Conservation (phyloP, 2,888 invertebrate species). For the Phymatocera aterrima region DNA sequence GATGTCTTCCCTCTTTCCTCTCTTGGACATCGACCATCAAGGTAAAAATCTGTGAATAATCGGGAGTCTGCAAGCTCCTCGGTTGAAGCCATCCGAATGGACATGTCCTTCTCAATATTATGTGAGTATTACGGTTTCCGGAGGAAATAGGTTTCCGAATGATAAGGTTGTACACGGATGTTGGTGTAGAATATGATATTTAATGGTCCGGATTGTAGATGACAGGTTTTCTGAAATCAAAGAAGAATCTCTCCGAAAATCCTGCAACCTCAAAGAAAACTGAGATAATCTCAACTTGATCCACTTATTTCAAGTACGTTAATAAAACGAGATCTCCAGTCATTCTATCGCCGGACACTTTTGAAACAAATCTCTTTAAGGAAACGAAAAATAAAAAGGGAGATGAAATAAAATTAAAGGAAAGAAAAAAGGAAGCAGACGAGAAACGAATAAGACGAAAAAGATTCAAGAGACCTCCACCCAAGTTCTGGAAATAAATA, state of each 20-base stretch:
- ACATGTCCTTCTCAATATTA: not conserved
- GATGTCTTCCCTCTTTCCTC: not conserved
- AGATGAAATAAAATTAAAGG: not conserved
- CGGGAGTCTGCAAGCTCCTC: not conserved
- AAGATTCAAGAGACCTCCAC: slow-evolving; percentile 18
- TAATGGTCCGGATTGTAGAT: not conserved
- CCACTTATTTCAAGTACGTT: slow-evolving; percentile 20
- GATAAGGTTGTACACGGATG: not conserved
- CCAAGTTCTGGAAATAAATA: slow-evolving; percentile 39
- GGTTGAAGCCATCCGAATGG: not conserved
- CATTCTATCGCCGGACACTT: slow-evolving; percentile 17
- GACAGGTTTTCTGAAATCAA: not conserved
- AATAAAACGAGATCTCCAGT: slow-evolving; percentile 26
- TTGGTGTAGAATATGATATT: not conserved
- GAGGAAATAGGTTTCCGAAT: not conserved
- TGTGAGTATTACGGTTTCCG: not conserved
- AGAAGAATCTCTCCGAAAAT: not conserved
- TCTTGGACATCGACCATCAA: too few relatives aligned
- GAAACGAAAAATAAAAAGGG: not conserved
- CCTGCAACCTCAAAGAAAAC: slow-evolving; percentile 5
- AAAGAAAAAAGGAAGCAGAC: not conserved
- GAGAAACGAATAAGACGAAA: not conserved
- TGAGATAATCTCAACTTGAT: slow-evolving; percentile 13
- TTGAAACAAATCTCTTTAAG: slow-evolving; percentile 22
- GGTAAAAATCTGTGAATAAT: not conserved